phyloP scores from a whole-genome alignment of 1,140 invertebrate species.

The Nebria ingens region DNA sequence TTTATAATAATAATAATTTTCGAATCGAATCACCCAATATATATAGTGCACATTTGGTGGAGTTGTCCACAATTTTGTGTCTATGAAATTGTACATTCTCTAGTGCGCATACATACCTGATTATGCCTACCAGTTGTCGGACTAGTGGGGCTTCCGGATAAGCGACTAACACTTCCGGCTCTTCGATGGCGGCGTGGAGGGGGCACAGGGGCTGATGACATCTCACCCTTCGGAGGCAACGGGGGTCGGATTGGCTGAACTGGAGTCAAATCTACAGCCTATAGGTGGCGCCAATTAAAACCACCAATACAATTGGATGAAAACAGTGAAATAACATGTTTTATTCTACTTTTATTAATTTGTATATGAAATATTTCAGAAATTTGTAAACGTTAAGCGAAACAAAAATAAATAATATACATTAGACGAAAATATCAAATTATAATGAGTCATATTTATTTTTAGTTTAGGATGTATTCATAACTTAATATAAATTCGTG shows the following conservation, averaged over 20 bases:
- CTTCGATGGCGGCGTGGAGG: constrained; percentile 69
- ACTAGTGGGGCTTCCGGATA: constrained; percentile 31
- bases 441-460: too few relatives aligned
- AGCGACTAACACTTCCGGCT: constrained; percentile 32
- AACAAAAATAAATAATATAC: too few relatives aligned
- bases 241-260: constrained; percentile 50
- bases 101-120: constrained; percentile 23
- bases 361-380: constrained; percentile 17
- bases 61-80: not conserved
- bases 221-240: constrained; percentile 65
- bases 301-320: not conserved
- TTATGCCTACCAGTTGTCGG: constrained; percentile 27
- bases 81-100: not conserved
- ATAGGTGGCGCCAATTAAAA: not conserved
- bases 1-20: too few relatives aligned
- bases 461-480: too few relatives aligned
- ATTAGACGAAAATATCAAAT: too few relatives aligned
- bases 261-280: constrained; percentile 26
- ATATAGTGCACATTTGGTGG: too few relatives aligned
- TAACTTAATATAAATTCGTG: too few relatives aligned
- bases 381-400: too few relatives aligned
- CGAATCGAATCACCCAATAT: too few relatives aligned
- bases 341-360: not conserved
- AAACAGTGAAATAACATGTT: not conserved
- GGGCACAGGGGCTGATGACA: constrained; percentile 57